Evolutionary conservation across 1,140 invertebrate genomes (phyloP).

Genomic region (Cataglyphis hispanica): DNA sequence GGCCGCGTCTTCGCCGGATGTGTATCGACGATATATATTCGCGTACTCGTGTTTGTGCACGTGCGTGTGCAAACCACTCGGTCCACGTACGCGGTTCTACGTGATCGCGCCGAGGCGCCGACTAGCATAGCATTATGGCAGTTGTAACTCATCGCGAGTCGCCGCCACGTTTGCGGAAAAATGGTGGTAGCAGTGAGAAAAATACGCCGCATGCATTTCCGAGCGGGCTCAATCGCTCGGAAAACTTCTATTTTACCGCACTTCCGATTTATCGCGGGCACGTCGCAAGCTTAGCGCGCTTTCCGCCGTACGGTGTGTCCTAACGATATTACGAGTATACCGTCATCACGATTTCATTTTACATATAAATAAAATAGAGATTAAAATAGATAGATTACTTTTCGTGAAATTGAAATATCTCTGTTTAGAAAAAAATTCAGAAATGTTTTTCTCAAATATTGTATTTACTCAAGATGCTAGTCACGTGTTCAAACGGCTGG

Average conservation of each 20-base stretch:
- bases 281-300: slow-evolving; percentile 47
- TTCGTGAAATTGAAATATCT: background rate
- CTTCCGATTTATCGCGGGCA: slow-evolving; percentile 61
- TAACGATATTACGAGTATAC: slow-evolving; percentile 12
- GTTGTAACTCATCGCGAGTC: slow-evolving; percentile 59
- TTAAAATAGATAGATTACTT: slow-evolving; percentile 8
- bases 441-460: no score
- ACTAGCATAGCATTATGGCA: slow-evolving; percentile 57
- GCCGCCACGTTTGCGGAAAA: slow-evolving; percentile 59
- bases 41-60: background rate
- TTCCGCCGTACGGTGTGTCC: background rate
- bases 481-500: background rate
- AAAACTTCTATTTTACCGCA: slow-evolving; percentile 59
- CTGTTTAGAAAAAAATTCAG: background rate
- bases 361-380: background rate
- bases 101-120: slow-evolving; percentile 51
- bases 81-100: slow-evolving; percentile 49
- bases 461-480: background rate
- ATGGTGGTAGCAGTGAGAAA: slow-evolving; percentile 42
- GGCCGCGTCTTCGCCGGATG: slow-evolving; percentile 27
- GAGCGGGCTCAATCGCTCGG: slow-evolving; percentile 58
- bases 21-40: slow-evolving; percentile 9
- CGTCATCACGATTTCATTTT: slow-evolving; percentile 16
- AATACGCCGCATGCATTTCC: slow-evolving; percentile 57
- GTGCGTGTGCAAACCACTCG: slow-evolving; percentile 16